These are phyloP conservation scores for Galerucella calmariensis DNA, from an alignment of 2,888 invertebrate genomes.

Conservation along the genomic window DNA sequence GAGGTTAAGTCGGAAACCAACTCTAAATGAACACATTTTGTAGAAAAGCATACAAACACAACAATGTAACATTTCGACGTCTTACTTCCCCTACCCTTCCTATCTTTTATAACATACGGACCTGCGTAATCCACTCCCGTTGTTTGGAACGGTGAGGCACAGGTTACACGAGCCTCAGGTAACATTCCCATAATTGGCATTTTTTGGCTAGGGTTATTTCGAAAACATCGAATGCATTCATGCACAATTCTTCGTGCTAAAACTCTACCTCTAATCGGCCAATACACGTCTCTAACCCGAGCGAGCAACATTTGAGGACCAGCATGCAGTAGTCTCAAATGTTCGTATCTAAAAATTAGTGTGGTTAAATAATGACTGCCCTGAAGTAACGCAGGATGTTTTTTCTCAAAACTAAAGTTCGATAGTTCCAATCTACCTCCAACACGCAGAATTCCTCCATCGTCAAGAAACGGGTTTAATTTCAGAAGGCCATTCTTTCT, in stretches of 20 bases:
- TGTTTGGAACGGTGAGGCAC: not conserved
- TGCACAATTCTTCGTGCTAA: too few relatives aligned
- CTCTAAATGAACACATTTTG: too few relatives aligned
- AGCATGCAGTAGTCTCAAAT: not conserved
- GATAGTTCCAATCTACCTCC: not conserved
- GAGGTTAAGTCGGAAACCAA: too few relatives aligned
- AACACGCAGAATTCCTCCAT: slow-evolving; percentile 2
- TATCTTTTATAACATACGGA: too few relatives aligned
- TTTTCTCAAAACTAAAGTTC: too few relatives aligned
- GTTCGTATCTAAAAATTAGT: not conserved
- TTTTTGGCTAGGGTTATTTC: too few relatives aligned
- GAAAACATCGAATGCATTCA: too few relatives aligned
- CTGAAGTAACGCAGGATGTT: not conserved
- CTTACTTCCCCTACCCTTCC: too few relatives aligned
- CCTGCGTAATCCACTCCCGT: not conserved
- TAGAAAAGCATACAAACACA: too few relatives aligned
- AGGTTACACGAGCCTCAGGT: not conserved
- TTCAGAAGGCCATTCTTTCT: not conserved
- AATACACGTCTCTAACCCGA: not conserved
- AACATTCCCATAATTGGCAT: too few relatives aligned
- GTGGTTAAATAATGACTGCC: not conserved
- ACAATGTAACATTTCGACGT: too few relatives aligned
- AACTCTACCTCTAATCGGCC: not conserved
- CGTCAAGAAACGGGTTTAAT: not conserved
- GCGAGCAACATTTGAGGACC: slow-evolving; percentile 4